Base-by-base conservation (phyloP, 2,888 invertebrate species). In the Lithodes maja region DNA sequence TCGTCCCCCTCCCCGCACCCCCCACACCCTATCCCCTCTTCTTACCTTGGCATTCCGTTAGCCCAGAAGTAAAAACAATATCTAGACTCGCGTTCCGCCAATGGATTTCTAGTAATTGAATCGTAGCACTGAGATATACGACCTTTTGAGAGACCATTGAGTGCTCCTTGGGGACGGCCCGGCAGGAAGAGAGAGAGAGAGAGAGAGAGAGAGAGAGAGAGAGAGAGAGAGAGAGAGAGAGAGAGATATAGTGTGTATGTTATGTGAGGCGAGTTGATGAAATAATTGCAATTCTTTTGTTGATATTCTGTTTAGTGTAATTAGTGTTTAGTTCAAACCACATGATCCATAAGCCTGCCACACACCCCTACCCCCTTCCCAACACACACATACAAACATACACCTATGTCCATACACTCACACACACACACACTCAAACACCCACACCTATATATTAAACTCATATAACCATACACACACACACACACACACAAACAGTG, bases 61-160 rank as follows among this genome's bases (percentile, higher is more conserved):
- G 61, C 61, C 7, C 61, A 7, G 12, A 5, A 12, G 12, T 12
- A 12, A 12, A 61, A 61, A 61, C 61, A 61, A 61, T 61, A 61
- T 61, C 61, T 61, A 61, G 61, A 5, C 61, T 61, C 61, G 61
- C 61, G 12, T 12, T 61, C 7, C 7, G 12, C 61, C 61, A 61
- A 61, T 61, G 61, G 61, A 61, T 61, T 61, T 61, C 61, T 61
- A 61, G 61, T 61, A 61, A 61, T 61, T 61, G 61, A 61, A 61
- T 61, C 61, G 61, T 61, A 12, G 61, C 61, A 12, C 7, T 61
- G 61, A 61, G 61, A 61, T 7, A 61, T 61, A 61, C 61, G 61
- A 61, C 61, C 61, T 61, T 61, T 61, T 61, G 61, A 61, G 61
- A 5, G 61, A 61, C 61, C 61, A 61, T 61, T 61, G 12, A 61